phyloP scores from a whole-genome alignment of 2,888 invertebrate genomes.

The Pristionchus mayeri region DNA sequence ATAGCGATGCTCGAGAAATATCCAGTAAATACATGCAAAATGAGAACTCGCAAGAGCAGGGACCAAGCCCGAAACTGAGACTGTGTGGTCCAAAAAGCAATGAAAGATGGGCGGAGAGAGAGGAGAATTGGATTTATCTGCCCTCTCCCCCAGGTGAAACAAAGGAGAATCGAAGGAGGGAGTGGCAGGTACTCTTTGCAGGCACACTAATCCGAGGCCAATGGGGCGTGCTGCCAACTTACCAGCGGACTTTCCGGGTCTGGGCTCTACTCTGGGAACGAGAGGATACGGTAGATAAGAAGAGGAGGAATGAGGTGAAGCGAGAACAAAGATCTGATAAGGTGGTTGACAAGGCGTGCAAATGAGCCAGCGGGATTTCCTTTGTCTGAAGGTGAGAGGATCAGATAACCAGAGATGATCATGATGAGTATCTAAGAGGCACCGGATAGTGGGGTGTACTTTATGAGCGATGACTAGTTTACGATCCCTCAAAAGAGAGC shows the following conservation, averaged over 20 bases:
- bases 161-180: neutral
- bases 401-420: neutral
- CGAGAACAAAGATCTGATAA: constrained; percentile 3
- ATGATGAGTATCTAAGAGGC: neutral
- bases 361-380: neutral
- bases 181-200: constrained; percentile 34
- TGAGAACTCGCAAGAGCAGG: too few relatives aligned
- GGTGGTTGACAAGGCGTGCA: constrained; percentile 31
- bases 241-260: too few relatives aligned
- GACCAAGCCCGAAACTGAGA: neutral
- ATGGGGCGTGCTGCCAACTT: constrained; percentile 24
- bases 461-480: constrained; percentile 6
- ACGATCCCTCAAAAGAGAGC: neutral
- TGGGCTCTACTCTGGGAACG: too few relatives aligned
- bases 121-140: neutral
- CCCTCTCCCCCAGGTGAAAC: constrained; percentile 14
- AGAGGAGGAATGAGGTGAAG: neutral
- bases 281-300: too few relatives aligned
- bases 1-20: too few relatives aligned
- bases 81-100: neutral
- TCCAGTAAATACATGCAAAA: too few relatives aligned
- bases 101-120: neutral
- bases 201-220: constrained; percentile 28
- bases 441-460: neutral
- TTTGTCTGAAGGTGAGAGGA: constrained; percentile 3